phyloP scores from a whole-genome alignment of 2,888 invertebrate genomes.

The Didymodactylos carnosus region DNA sequence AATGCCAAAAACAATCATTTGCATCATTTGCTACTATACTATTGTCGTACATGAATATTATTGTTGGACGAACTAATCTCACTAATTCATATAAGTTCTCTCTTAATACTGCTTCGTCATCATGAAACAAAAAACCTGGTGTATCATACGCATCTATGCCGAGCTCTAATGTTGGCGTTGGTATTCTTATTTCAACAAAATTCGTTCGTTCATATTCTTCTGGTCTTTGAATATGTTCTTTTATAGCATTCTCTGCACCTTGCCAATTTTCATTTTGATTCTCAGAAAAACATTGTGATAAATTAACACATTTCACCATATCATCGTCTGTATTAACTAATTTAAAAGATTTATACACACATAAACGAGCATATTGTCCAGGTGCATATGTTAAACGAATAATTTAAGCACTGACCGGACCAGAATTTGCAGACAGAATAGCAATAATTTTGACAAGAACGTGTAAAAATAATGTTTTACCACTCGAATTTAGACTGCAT shows the following conservation, averaged over 20 bases:
- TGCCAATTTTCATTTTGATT: neutral
- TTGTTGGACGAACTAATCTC: neutral
- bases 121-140: neutral
- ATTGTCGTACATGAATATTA: neutral
- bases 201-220: no score
- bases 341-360: neutral
- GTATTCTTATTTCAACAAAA: neutral
- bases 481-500: neutral
- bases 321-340: neutral
- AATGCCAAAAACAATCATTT: neutral
- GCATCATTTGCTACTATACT: neutral
- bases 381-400: neutral
- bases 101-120: neutral
- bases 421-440: neutral
- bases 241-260: neutral
- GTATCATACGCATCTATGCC: neutral
- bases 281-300: neutral
- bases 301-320: neutral
- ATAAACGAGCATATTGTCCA: neutral
- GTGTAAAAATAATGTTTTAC: neutral
- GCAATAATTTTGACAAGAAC: neutral
- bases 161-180: neutral
- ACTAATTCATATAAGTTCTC: neutral
- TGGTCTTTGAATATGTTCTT: neutral
- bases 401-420: neutral